Percentiles rank a stretch among this genome's conserved stretches.
phyloP scores from a whole-genome alignment of 1,140 invertebrate genomes.

The Diprion similis region DNA sequence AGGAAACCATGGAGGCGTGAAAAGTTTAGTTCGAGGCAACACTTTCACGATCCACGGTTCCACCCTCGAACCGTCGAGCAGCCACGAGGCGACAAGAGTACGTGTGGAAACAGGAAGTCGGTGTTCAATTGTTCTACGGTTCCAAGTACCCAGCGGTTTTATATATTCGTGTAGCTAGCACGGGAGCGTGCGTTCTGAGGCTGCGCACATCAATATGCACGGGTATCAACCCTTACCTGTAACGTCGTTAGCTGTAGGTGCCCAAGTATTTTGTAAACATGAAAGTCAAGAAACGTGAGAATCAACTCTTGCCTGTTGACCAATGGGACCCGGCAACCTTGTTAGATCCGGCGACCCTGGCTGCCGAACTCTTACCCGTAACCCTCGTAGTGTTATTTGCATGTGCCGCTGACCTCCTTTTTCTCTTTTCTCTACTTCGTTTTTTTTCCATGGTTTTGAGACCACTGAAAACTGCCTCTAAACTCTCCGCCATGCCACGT shows the following conservation, averaged over 20 bases:
- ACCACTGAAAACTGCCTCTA: neutral
- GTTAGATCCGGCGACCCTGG: conserved; percentile 1
- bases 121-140: neutral
- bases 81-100: neutral
- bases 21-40: neutral
- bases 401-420: neutral
- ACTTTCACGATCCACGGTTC: neutral
- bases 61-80: neutral
- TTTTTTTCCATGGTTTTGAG: neutral
- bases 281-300: neutral
- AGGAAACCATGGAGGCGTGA: neutral
- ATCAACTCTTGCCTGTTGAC: neutral
- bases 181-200: neutral
- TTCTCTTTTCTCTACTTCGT: neutral
- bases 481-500: neutral
- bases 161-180: neutral
- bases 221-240: neutral
- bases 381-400: neutral
- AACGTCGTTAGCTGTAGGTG: neutral
- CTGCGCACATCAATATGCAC: neutral
- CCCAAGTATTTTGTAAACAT: neutral
- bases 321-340: neutral
- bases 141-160: neutral
- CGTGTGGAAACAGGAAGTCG: neutral
- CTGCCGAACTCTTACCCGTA: neutral